Evolutionary conservation across 1,140 invertebrate genomes (phyloP), one percentile per base, ranked within the genome.

Genomic region (Hetaerina americana): DNA sequence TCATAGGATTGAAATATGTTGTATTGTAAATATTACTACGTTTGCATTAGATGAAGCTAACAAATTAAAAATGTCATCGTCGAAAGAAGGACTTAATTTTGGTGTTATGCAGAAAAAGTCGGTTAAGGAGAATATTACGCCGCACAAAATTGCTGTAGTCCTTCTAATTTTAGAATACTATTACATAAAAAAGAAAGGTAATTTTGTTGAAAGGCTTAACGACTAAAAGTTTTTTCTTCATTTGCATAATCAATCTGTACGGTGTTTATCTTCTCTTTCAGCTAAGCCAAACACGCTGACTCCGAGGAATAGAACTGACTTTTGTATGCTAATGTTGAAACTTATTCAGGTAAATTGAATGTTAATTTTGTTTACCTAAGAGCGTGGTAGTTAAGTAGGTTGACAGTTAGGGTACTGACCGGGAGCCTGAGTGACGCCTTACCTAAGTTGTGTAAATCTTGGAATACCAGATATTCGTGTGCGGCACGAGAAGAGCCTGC

Each of bases 271-370:
- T 5, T n/a, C n/a, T 15, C 5, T 28, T 5, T n/a, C 22, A 22
- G 18, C 0, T 69, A 28, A 69, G n/a, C 15, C 27, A 69, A 69
- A 18, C n/a, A 5, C n/a, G 22, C 12, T 28, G 15, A 27, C 22
- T 69, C 68, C 68, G 10, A 69, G 28, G 28, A 69, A 27, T 27
- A 26, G 68, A 6, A 26, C 18, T 68, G 83, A 86, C 75, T 89
- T 89, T 77, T 88, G 86, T 75, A 84, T 88, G 77, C 78, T 86
- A 0, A 80, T 86, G 6, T 77, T 88, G 40, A 87, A 88, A 76
- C 76, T 89, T 12, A 85, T 88, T 74, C 87, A 89, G 79, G 86
- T 86, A 78, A 24, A 10, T 49, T 26, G 22, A 28, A 40, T 71
- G 49, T 27, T 72, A 31, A 71, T 0, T 26, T n/a, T n/a, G n/a